A percentile compares a stretch with the other conserved stretches of the same genome.
Conservation (phyloP, 1,140 invertebrate genomes). For the Nasonia longicornis region DNA sequence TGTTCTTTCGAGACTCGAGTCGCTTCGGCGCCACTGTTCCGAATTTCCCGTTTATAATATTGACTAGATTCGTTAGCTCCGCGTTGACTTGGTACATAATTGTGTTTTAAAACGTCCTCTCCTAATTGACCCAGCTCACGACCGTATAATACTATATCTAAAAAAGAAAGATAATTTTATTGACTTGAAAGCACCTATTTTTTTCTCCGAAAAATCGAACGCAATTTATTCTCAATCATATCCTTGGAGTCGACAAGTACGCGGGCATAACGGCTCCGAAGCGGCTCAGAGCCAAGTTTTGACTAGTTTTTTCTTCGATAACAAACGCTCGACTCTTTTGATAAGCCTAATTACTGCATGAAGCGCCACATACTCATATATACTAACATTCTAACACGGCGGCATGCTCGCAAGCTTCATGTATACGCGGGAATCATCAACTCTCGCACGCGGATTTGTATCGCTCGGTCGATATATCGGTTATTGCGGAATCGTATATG, state of each 20-base stretch:
- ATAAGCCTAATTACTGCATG: too few relatives aligned
- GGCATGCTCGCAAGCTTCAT: not conserved
- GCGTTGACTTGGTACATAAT: too few relatives aligned
- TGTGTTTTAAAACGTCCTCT: too few relatives aligned
- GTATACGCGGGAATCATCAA: not conserved
- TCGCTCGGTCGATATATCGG: not conserved
- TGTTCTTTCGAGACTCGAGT: not conserved
- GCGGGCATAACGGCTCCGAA: not conserved
- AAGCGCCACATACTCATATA: too few relatives aligned
- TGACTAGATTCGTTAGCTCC: not conserved
- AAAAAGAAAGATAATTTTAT: constrained; percentile 1
- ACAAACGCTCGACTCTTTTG: too few relatives aligned
- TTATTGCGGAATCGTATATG: not conserved
- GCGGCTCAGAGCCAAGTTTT: not conserved
- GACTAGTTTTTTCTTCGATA: not conserved
- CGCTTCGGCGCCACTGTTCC: not conserved
- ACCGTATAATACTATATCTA: not conserved
- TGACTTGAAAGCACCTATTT: not conserved
- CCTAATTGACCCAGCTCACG: too few relatives aligned
- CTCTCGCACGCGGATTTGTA: not conserved
- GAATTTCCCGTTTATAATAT: not conserved
- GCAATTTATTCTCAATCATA: too few relatives aligned
- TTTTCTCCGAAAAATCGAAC: too few relatives aligned
- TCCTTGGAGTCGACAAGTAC: too few relatives aligned
- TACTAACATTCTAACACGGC: too few relatives aligned